Conservation (phyloP, 2,113 vertebrate species). For the Choloepus hoffmanni region DNA sequence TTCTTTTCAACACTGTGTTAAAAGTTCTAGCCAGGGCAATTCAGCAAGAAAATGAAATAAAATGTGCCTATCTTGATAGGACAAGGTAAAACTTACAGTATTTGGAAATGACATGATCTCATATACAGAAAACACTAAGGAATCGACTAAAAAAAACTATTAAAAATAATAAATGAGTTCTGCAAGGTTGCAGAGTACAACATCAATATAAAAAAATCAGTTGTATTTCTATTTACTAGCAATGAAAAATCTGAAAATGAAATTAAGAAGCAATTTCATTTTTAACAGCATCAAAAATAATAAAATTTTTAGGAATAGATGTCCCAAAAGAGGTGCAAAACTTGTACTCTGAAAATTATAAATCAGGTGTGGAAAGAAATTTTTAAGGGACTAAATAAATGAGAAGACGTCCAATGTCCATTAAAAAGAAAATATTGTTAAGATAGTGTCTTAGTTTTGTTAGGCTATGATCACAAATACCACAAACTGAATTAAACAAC, state of each 20-base stretch:
- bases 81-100: conserved; percentile 2
- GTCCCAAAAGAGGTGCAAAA: background rate
- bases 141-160: background rate
- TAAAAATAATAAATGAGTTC: background rate
- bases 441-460: background rate
- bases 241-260: background rate
- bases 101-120: background rate
- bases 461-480: too few relatives aligned
- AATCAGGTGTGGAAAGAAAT: background rate
- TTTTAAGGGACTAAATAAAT: background rate
- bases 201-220: background rate
- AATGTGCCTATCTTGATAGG: background rate
- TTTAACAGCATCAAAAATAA: background rate
- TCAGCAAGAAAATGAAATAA: conserved; percentile 31
- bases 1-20: background rate
- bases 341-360: background rate
- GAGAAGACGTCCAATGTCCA: background rate
- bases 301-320: conserved; percentile 34
- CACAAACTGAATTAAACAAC: too few relatives aligned
- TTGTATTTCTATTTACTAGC: background rate
- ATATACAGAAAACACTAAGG: background rate
- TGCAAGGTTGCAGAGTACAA: background rate
- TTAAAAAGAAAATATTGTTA: background rate
- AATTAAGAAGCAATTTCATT: conserved; percentile 18
- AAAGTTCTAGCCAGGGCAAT: background rate